Evolutionary conservation across 2,888 invertebrate species (phyloP), one percentile per base, ranked within the genome.

Genomic region (Bombylius major): DNA sequence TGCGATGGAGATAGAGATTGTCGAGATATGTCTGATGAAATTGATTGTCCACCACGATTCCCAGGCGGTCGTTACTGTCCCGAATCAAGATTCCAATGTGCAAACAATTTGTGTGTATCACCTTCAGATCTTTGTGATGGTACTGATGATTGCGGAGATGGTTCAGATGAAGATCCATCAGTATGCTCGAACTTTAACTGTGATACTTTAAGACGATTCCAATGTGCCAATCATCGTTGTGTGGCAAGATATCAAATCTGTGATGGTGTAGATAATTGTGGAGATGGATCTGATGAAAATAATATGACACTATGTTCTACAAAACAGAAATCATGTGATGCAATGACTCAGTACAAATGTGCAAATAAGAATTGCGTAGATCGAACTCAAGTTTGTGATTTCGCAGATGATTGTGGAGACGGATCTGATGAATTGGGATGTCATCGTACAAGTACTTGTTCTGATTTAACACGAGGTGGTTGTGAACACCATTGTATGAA

Each of bases 231-330:
- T 70, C 87, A 89, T 62, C 84, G 89, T 62, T 92, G 92, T 66
- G 89, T 92, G 56, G 86, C 90, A 1, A 78, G 83, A 57, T 90
- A 89, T 67, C 89, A 90, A 67, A 80, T 91, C 9, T 97, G 97
- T 72, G 95, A 97, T 73, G 88, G 89, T 39, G 80, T 87, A 23
- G 90, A 94, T 72, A 92, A 96, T 72, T 97, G 96, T 72, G 90
- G 91, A 45, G 95, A 96, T 72, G 93, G 92, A 9, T 89, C 89
- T 0, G 97, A 97, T 73, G 96, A 97, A 75, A 94, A 94, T 73
- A 93, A 94, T 73, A 88, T 93, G 82, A 92, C 92, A 0, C 75
- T 92, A 55, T 94, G 93, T 69, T 83, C 86, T 3, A 78, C 81
- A n/a, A 82, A 84, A 59, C 80, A 82, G 53, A 82, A 84, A 63